Conservation (phyloP, 2,888 invertebrate species). For the Criorhina ranunculi region DNA sequence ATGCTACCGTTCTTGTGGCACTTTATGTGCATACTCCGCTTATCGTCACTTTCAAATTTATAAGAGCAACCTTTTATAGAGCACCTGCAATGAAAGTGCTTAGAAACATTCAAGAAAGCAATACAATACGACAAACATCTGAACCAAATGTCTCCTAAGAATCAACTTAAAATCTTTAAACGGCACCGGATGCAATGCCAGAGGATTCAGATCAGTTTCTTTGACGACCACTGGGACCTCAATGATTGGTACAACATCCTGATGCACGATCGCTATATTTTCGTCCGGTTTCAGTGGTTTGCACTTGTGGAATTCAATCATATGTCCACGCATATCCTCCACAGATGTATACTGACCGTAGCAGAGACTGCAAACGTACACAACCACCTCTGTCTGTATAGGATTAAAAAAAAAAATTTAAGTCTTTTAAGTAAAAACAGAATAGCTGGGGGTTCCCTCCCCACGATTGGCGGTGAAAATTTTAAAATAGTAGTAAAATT, state of each 20-base stretch:
- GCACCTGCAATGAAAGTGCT: conserved; percentile 84
- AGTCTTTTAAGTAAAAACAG: no score
- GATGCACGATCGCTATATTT: no score
- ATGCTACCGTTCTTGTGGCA: conserved; percentile 84
- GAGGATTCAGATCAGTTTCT: conserved; percentile 38
- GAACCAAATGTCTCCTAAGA: conserved; percentile 78
- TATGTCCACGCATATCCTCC: conserved; percentile 82
- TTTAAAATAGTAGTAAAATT: no score
- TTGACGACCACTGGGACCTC: conserved; percentile 11
- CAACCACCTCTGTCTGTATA: conserved; percentile 42
- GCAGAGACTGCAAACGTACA: conserved; percentile 80
- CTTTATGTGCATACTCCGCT: conserved; percentile 85
- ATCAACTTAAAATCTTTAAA: conserved; percentile 82
- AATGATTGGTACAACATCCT: conserved; percentile 18
- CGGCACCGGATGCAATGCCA: conserved; percentile 80
- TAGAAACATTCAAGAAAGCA: background rate
- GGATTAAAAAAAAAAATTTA: no score
- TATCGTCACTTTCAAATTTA: conserved; percentile 85
- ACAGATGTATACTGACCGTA: conserved; percentile 79
- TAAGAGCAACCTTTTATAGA: conserved; percentile 85
- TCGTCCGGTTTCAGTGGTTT: conserved; percentile 63
- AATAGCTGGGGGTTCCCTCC: no score
- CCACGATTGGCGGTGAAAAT: no score
- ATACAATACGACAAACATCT: conserved; percentile 77
- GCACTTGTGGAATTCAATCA: conserved; percentile 82